Conservation (phyloP, 2,797 vertebrate species). For the Rhodeus uyekii region DNA sequence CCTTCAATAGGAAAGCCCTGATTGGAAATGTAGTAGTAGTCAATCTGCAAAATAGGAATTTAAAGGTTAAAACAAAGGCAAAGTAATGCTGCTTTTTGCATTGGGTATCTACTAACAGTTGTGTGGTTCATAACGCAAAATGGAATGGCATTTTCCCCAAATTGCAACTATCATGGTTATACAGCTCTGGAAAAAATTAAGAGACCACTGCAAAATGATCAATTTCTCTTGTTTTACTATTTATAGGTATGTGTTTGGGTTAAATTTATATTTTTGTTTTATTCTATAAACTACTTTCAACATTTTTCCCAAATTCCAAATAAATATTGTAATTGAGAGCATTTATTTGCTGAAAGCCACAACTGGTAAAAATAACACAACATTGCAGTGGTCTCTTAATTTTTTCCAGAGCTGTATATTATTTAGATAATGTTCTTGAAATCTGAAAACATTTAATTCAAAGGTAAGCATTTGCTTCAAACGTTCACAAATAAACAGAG, state of each 20-base stretch:
- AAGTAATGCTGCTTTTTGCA: background rate
- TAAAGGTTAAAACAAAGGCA: background rate
- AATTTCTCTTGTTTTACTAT: too few species aligned
- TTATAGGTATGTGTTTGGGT: too few species aligned
- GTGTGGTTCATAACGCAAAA: background rate
- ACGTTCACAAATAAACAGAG: background rate
- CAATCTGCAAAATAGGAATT: slow-evolving; percentile 75
- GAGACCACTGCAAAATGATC: too few species aligned
- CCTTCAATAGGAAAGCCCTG: slow-evolving; percentile 87
- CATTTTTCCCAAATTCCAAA: too few species aligned
- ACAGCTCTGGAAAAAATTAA: too few species aligned
- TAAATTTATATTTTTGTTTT: too few species aligned
- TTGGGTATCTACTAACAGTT: background rate
- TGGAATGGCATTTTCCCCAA: background rate
- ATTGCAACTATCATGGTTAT: background rate
- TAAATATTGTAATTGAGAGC: too few species aligned
- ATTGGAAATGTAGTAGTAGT: slow-evolving; percentile 88
- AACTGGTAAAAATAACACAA: too few species aligned
- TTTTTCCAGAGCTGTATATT: too few species aligned
- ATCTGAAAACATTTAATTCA: background rate
- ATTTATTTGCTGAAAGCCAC: too few species aligned
- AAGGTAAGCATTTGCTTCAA: background rate
- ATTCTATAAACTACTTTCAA: too few species aligned
- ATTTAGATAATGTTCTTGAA: background rate
- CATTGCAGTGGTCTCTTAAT: too few species aligned